phyloP scores from a whole-genome alignment of 2,888 invertebrate species.

The Blomia tropicalis region DNA sequence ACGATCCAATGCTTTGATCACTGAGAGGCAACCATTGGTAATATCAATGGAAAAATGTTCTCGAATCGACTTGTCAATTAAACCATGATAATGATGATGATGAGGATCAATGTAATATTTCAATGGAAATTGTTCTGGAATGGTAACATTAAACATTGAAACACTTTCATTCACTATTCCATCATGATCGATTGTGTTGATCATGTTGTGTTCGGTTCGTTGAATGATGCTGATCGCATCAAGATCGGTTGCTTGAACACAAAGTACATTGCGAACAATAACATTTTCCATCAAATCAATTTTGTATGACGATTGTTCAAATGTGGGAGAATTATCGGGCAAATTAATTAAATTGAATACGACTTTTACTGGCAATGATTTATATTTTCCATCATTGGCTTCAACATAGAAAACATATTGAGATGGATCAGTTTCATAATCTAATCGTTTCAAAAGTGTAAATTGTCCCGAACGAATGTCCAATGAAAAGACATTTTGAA shows the following conservation, averaged over 20 bases:
- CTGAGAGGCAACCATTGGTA: slow-evolving; percentile 57
- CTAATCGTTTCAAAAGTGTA: slow-evolving; percentile 69
- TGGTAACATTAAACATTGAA: not conserved
- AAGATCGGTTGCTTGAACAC: slow-evolving; percentile 77
- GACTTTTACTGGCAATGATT: slow-evolving; percentile 51
- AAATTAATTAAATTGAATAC: slow-evolving; percentile 87
- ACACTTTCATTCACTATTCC: not conserved
- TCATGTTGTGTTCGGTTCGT: no score
- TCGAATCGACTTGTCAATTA: not conserved
- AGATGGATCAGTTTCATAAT: slow-evolving; percentile 50
- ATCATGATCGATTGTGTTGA: not conserved
- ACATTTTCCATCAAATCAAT: slow-evolving; percentile 77
- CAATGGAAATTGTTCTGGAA: not conserved
- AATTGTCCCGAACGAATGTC: slow-evolving; percentile 83
- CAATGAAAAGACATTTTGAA: slow-evolving; percentile 74
- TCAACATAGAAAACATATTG: slow-evolving; percentile 54
- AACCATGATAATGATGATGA: no score
- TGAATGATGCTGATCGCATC: no score
- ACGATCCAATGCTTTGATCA: slow-evolving; percentile 57
- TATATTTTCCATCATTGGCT: slow-evolving; percentile 40
- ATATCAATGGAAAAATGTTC: slow-evolving; percentile 18
- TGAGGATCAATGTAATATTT: slow-evolving; percentile 16
- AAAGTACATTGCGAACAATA: slow-evolving; percentile 61
- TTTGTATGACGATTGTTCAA: slow-evolving; percentile 79
- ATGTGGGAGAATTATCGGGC: slow-evolving; percentile 84